Evolutionary conservation across 2,888 invertebrate genomes (phyloP), one percentile per base, ranked within the genome.

Genomic region (Therioaphis trifolii): DNA sequence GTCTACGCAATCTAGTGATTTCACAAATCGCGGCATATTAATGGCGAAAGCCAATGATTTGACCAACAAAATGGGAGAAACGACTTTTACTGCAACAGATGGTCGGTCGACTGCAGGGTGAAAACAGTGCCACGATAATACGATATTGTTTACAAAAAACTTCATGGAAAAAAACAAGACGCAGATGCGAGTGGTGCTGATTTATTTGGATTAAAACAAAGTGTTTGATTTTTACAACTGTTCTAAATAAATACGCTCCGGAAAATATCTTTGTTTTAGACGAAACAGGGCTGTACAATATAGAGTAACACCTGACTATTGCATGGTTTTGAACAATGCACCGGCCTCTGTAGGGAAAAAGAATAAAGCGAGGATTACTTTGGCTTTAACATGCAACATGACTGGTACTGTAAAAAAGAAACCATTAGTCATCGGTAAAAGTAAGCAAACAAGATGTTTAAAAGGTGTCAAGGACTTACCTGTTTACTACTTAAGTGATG

Each of bases 381-480:
- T 84, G 35, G 21, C 49, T 49, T 35, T 77, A n/a, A 63, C 40
- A 15, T 55, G 61, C 55, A 77, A 77, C 15, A 77, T 84, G 68
- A 68, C 46, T 14, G 84, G 77, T 66, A 84, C 63, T 63, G 66
- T 63, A n/a, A 40, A 78, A 78, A 55, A 43, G 7, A 76, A 55
- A 76, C 58, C 63, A 46, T n/a, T 76, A 58, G 40, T 84, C 18
- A 84, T 84, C 24, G 82, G 74, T n/a, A 84, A 84, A 46, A 35
- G 49, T 29, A 18, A 87, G 85, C 87, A 87, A 84, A 87, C 88
- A 9, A 84, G 86, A 75, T 87, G 87, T 85, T 88, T 88, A 85
- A 87, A n/a, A n/a, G n/a, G n/a, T n/a, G n/a, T n/a, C n/a, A n/a
- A n/a, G n/a, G n/a, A n/a, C n/a, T n/a, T n/a, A 29, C 79, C 63